Evolutionary conservation across 2,113 vertebrate genomes (phyloP).

Genomic region (Lipophrys pholis): DNA sequence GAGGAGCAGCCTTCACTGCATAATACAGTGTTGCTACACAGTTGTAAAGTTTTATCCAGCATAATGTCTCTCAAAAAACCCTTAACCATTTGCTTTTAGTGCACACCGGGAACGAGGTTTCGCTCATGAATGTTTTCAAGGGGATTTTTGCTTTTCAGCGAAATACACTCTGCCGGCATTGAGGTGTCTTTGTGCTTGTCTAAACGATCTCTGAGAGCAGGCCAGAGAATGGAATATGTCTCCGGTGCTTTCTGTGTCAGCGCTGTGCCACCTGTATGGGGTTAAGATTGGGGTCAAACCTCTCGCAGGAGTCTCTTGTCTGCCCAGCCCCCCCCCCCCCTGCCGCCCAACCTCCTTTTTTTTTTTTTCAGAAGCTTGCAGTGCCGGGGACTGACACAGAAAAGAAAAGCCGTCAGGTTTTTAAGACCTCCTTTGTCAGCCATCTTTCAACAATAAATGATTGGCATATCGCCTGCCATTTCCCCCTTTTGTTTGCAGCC

Average conservation of each 20-base stretch:
- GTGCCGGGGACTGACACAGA: conserved; percentile 43
- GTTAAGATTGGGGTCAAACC: conserved; percentile 69
- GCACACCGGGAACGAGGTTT: conserved; percentile 24
- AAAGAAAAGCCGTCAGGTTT: conserved; percentile 68
- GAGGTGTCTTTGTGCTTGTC: conserved; percentile 47
- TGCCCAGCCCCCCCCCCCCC: conserved; percentile 1
- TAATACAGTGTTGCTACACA: not conserved
- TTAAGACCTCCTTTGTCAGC: conserved; percentile 66
- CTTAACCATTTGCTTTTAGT: conserved; percentile 51
- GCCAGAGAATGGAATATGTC: conserved; percentile 39
- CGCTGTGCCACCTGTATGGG: conserved; percentile 70
- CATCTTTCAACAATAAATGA: conserved; percentile 75
- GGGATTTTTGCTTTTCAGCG: conserved; percentile 49
- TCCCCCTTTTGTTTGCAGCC: conserved; percentile 71
- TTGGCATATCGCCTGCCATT: conserved; percentile 76
- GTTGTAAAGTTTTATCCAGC: conserved; percentile 25
- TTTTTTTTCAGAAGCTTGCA: conserved; percentile 35
- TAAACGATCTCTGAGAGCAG: conserved; percentile 51
- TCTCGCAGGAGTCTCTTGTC: conserved; percentile 57
- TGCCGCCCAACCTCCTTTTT: conserved; percentile 10
- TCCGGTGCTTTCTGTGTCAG: conserved; percentile 52
- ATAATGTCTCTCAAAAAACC: conserved; percentile 16
- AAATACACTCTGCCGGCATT: conserved; percentile 35
- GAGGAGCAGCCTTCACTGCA: conserved; percentile 1
- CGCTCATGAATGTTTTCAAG: conserved; percentile 38